A percentile compares a stretch with the other conserved stretches of the same genome.
phyloP scores from a whole-genome alignment of 2,113 vertebrate genomes.

The Boleophthalmus pectinirostris region DNA sequence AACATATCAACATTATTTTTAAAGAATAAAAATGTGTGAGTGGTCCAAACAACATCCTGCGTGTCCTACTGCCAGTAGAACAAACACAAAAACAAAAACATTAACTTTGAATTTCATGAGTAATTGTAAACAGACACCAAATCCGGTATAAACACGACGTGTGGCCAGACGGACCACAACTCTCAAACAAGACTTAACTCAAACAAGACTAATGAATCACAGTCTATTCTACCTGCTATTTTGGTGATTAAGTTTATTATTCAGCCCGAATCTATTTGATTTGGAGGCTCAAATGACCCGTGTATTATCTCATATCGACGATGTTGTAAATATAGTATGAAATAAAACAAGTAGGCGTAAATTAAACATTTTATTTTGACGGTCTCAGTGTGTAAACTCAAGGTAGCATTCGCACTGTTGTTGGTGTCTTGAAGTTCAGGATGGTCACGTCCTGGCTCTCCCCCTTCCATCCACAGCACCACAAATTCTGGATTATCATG shows the following conservation, averaged over 20 bases:
- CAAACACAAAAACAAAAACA: neutral
- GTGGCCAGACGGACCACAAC: neutral
- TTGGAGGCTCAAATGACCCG: neutral
- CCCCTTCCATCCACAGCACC: slow-evolving; percentile 57
- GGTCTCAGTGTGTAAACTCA: neutral
- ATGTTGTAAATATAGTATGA: neutral
- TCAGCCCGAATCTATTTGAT: neutral
- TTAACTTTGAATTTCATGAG: slow-evolving; percentile 1
- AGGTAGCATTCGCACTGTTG: neutral
- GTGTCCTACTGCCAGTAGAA: neutral
- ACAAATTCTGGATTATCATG: neutral
- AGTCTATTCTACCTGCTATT: neutral
- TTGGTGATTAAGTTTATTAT: neutral
- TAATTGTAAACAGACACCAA: slow-evolving; percentile 1
- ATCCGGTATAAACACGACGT: neutral
- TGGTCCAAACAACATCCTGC: neutral
- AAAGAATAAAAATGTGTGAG: neutral
- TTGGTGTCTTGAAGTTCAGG: slow-evolving; percentile 10
- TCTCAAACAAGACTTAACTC: neutral
- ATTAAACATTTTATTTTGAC: slow-evolving; percentile 45
- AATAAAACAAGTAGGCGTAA: neutral
- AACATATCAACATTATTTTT: neutral
- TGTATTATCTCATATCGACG: neutral
- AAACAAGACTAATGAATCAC: neutral
- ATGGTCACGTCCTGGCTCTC: slow-evolving; percentile 61